Conservation (phyloP, 1,140 invertebrate species). For the Condylostylus longicornis region DNA sequence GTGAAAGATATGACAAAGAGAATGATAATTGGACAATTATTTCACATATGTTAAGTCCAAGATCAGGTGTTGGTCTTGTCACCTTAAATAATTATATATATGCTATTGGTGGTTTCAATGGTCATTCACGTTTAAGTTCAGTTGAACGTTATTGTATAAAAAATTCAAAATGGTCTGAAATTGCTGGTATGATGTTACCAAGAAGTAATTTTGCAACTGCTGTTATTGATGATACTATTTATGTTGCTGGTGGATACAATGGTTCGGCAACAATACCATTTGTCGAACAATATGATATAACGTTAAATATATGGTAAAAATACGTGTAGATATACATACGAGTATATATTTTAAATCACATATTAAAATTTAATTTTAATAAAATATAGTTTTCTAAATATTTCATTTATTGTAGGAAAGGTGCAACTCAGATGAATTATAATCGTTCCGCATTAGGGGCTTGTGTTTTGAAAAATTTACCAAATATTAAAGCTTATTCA, state of each 20-base stretch:
- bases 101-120: constrained; percentile 78
- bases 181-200: constrained; percentile 52
- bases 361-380: constrained; percentile 12
- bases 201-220: constrained; percentile 41
- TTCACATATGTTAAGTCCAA: constrained; percentile 48
- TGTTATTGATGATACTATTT: constrained; percentile 72
- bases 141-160: constrained; percentile 55
- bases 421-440: constrained; percentile 48
- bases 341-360: background rate
- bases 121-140: constrained; percentile 57
- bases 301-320: constrained; percentile 44
- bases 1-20: constrained; percentile 46
- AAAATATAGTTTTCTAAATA: background rate
- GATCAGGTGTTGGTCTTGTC: constrained; percentile 56
- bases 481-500: constrained; percentile 26
- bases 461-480: constrained; percentile 42
- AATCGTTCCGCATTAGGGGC: constrained; percentile 50
- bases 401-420: background rate
- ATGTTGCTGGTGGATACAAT: constrained; percentile 68
- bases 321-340: background rate
- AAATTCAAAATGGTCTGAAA: constrained; percentile 66
- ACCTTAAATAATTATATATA: constrained; percentile 58
- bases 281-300: constrained; percentile 54
- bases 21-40: constrained; percentile 58
- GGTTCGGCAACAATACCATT: constrained; percentile 49